Evolutionary conservation across 2,113 vertebrate species (phyloP).

Genomic region (Nanger granti): DNA sequence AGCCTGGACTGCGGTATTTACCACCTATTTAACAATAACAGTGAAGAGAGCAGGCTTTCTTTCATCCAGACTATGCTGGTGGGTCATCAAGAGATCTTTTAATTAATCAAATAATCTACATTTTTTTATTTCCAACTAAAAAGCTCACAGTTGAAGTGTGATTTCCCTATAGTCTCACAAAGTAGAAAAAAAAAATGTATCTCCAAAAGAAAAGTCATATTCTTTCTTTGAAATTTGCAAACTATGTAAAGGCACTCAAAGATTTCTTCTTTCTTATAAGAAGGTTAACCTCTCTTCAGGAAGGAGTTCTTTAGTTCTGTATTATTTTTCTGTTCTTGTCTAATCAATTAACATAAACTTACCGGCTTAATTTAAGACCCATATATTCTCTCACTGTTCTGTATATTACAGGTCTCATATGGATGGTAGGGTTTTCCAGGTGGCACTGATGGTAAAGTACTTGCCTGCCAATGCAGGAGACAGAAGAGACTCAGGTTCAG

Average conservation of each 20-base stretch:
- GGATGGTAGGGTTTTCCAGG: neutral
- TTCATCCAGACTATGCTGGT: neutral
- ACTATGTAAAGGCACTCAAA: neutral
- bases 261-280: neutral
- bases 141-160: neutral
- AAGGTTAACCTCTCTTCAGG: neutral
- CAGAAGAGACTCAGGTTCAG: neutral
- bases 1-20: no score
- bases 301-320: neutral
- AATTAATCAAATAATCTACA: neutral
- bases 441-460: neutral
- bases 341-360: neutral
- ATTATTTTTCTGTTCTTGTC: neutral
- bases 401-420: neutral
- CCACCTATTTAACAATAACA: no score
- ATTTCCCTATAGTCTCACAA: neutral
- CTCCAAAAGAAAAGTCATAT: neutral
- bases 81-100: neutral
- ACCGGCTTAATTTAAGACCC: neutral
- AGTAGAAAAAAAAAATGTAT: neutral
- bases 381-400: neutral
- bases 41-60: neutral
- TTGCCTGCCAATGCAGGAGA: neutral
- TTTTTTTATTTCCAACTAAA: neutral
- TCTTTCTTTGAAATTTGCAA: neutral